phyloP scores from a whole-genome alignment of 2,797 vertebrate genomes.

The Chaetodon trifasciatus region DNA sequence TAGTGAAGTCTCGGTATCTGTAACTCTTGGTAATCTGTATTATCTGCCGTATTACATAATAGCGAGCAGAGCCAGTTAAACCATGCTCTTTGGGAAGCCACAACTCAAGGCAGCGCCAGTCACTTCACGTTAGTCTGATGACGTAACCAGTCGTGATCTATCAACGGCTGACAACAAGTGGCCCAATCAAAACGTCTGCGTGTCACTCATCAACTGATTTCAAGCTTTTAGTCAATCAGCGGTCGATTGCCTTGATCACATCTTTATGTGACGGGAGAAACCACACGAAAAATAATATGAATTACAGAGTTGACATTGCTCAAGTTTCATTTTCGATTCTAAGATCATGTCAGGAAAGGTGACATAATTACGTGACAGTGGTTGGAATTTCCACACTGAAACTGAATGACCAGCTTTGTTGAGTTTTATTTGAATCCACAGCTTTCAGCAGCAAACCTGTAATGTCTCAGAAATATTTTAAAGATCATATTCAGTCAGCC shows the following conservation, averaged over 20 bases:
- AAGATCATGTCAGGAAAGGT: background rate
- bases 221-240: background rate
- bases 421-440: background rate
- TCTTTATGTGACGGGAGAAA: background rate
- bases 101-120: constrained; percentile 30
- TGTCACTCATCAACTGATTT: background rate
- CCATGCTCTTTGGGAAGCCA: constrained; percentile 25
- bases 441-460: background rate
- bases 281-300: background rate
- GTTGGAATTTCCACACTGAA: background rate
- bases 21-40: constrained; percentile 9
- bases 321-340: background rate
- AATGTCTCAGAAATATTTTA: background rate
- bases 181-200: constrained; percentile 18
- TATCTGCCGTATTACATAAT: constrained; percentile 61
- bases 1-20: constrained; percentile 5
- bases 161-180: constrained; percentile 47
- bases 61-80: constrained; percentile 29
- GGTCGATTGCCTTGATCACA: background rate
- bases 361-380: constrained; percentile 13
- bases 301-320: background rate
- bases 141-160: constrained; percentile 74
- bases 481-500: background rate
- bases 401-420: background rate
- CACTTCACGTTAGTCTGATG: constrained; percentile 52